Evolutionary conservation across 1,140 invertebrate genomes (phyloP), one percentile per base, ranked within the genome.

Genomic region (Drosophila asahinai): DNA sequence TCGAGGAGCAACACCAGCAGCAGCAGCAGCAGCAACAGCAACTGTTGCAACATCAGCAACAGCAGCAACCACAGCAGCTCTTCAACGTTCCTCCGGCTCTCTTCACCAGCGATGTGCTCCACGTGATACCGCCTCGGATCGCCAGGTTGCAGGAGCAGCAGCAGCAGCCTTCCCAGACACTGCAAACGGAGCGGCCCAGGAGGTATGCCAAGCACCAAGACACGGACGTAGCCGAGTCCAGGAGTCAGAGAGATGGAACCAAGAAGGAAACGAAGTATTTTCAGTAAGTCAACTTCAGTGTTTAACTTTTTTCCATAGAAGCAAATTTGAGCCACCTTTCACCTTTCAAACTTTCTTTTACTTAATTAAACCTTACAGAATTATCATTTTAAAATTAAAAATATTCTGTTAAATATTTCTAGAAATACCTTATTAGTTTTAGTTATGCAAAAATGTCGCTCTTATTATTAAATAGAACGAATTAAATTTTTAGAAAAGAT

Each of bases 81-180:
- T 91, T 82, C 43, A 80, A 86, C 52, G 79, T 80, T 33, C 86
- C 87, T 40, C 86, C 86, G 0, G 86, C 76, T 6, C 55, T 91
- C 3, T 90, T 90, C 40, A 91, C 86, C 55, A 86, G 82, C 76
- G 76, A 86, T 49, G 86, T 90, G 47, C 8, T 90, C 38, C 86
- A 90, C 47, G 86, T 91, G 54, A 70, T 91, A 55, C 86, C 86
- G 6, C 63, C 86, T 3, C 60, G 75, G 5, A 43, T 77, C 2
- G 84, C 11, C 51, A 68, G 14, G 57, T 38, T 42, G 52, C 66
- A 66, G 36, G 45, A 72, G 14, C 83, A 73, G 15, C 83, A 80
- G 22, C 84, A 78, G 27, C 80, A 73, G 15, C 64, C 68, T 5
- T 55, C 64, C 1, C 62, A 75, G n/a, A 22, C 74, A 38, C 19